Evolutionary conservation across 1,140 invertebrate genomes (phyloP).

Genomic region (Conus ventricosus): DNA sequence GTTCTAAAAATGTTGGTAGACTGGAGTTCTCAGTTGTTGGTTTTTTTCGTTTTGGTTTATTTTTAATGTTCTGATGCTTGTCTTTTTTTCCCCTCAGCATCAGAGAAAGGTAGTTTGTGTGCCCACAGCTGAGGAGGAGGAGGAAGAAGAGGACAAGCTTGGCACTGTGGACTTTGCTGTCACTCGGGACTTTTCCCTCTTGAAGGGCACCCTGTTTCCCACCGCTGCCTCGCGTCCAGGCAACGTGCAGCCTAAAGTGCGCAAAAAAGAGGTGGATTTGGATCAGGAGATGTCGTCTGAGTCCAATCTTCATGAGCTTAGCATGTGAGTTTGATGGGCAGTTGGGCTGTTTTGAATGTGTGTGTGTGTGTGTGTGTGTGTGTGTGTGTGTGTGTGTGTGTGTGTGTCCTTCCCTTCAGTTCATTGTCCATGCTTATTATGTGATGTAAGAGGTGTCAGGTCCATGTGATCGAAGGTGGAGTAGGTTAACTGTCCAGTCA

Average conservation of each 20-base stretch:
- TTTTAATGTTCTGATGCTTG: neutral
- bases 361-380: neutral
- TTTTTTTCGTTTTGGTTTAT: too few relatives aligned
- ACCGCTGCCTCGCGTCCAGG: slow-evolving; percentile 8
- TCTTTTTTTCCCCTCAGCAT: neutral
- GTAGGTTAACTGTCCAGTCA: too few relatives aligned
- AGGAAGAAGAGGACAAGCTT: slow-evolving; percentile 34
- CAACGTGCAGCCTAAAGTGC: slow-evolving; percentile 53
- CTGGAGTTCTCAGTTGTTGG: too few relatives aligned
- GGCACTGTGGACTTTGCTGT: slow-evolving; percentile 64
- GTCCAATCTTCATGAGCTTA: slow-evolving; percentile 77
- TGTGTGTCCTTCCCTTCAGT: neutral
- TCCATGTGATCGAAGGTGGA: too few relatives aligned
- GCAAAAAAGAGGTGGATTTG: slow-evolving; percentile 49
- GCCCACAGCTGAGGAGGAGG: slow-evolving; percentile 59
- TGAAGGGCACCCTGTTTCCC: slow-evolving; percentile 43
- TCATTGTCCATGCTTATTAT: too few relatives aligned
- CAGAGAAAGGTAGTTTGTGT: slow-evolving; percentile 53
- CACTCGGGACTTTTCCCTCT: slow-evolving; percentile 57
- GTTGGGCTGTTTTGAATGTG: neutral
- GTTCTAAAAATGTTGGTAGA: too few relatives aligned
- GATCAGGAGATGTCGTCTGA: slow-evolving; percentile 50
- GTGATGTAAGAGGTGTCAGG: too few relatives aligned
- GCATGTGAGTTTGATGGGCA: slow-evolving; percentile 74
- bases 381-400: neutral